A percentile compares a stretch with the other conserved stretches of the same genome.
Evolutionary conservation across 2,113 vertebrate genomes (phyloP).

Genomic region (Eurypyga helias): DNA sequence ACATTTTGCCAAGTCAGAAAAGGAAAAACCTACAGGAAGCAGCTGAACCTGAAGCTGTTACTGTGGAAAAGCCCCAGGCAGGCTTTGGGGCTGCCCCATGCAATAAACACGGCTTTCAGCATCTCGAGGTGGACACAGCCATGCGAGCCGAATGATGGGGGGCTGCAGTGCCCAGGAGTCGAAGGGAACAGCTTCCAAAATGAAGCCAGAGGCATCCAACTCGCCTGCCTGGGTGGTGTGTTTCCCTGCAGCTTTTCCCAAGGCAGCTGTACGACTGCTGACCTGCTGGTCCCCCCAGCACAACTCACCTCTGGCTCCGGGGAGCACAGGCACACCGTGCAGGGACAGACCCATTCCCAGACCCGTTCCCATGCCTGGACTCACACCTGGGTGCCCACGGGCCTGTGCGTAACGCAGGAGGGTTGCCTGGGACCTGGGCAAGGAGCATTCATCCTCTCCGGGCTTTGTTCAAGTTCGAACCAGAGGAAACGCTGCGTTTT

Average conservation of each 20-base stretch:
- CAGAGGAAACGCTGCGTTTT: neutral
- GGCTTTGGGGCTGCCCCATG: neutral
- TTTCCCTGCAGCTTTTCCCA: neutral
- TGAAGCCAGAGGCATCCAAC: neutral
- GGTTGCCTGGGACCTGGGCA: neutral
- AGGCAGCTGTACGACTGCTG: neutral
- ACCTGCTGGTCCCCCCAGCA: no score
- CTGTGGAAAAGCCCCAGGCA: neutral
- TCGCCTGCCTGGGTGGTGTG: neutral
- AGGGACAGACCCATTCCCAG: neutral
- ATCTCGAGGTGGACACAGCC: neutral
- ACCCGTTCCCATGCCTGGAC: neutral
- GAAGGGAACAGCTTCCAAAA: neutral
- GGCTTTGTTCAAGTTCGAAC: neutral
- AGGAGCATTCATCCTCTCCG: neutral
- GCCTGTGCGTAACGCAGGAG: neutral
- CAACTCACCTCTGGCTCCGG: no score
- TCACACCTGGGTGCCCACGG: accelerated
- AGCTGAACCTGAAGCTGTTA: neutral
- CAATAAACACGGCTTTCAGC: neutral
- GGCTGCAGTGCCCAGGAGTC: neutral
- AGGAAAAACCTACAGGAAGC: neutral
- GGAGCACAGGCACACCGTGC: neutral
- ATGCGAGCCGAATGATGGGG: accelerated
- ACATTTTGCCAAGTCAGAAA: neutral